Conservation (phyloP, 2,113 vertebrate genomes). For the Lepisosteus osseus region DNA sequence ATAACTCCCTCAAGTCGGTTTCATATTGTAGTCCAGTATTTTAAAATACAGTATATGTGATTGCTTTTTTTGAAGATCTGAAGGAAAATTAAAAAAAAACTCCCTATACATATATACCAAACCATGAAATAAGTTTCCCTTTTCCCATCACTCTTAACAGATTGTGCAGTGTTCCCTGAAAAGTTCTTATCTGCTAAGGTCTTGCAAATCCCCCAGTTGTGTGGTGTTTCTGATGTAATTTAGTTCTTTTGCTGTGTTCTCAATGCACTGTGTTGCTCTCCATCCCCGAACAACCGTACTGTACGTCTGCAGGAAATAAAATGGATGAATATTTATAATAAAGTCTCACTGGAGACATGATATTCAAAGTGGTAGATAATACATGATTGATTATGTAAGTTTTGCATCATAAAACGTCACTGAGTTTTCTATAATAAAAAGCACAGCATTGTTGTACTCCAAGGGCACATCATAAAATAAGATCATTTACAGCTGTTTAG, state of each 20-base stretch:
- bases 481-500: too few species aligned
- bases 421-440: too few species aligned
- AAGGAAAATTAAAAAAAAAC: too few species aligned
- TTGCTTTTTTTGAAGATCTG: too few species aligned
- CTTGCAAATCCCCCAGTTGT: not conserved
- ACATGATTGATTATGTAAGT: not conserved
- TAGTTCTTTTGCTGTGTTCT: slow-evolving; percentile 4
- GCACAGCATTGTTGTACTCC: too few species aligned
- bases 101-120: too few species aligned
- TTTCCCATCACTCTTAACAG: not conserved
- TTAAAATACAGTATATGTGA: too few species aligned
- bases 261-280: slow-evolving; percentile 6
- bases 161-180: slow-evolving; percentile 3
- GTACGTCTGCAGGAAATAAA: slow-evolving; percentile 38
- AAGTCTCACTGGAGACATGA: not conserved
- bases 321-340: slow-evolving; percentile 44
- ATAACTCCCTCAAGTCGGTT: too few species aligned
- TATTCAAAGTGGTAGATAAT: not conserved
- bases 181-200: slow-evolving; percentile 4
- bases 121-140: not conserved
- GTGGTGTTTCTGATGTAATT: slow-evolving; percentile 14
- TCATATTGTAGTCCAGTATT: too few species aligned
- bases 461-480: too few species aligned
- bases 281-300: slow-evolving; percentile 10
- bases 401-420: too few species aligned